phyloP scores from a whole-genome alignment of 2,113 vertebrate species.

The Pithys albifrons region DNA sequence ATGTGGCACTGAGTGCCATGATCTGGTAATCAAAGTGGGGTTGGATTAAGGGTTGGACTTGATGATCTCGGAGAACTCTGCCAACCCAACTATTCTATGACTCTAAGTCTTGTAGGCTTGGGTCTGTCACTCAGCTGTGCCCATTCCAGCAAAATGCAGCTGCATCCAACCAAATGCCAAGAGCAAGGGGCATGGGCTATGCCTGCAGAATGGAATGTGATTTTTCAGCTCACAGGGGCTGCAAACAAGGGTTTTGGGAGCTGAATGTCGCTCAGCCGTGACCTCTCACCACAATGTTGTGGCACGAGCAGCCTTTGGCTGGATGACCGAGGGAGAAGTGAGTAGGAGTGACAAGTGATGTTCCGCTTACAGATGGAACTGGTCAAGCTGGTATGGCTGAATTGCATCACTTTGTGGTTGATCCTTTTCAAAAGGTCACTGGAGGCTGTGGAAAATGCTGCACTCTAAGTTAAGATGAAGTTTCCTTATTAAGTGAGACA shows the following conservation, averaged over 20 bases:
- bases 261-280: not conserved
- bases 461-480: not conserved
- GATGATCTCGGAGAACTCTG: too few species aligned
- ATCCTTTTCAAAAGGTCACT: conserved; percentile 36
- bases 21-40: too few species aligned
- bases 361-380: not conserved
- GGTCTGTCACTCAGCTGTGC: not conserved
- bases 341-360: not conserved
- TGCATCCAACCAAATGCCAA: not conserved
- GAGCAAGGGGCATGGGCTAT: accelerated
- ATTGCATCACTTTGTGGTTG: not conserved
- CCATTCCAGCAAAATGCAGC: not conserved
- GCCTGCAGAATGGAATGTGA: not conserved
- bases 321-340: not conserved
- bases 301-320: not conserved
- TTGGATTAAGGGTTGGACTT: too few species aligned
- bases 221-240: not conserved
- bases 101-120: not conserved
- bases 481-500: conserved; percentile 33
- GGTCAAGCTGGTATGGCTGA: not conserved
- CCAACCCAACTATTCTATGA: too few species aligned
- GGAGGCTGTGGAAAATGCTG: not conserved
- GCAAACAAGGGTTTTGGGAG: not conserved
- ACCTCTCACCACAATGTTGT: not conserved
- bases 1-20: too few species aligned